Conservation (phyloP, 2,113 vertebrate species). For the Todiramphus chloris region DNA sequence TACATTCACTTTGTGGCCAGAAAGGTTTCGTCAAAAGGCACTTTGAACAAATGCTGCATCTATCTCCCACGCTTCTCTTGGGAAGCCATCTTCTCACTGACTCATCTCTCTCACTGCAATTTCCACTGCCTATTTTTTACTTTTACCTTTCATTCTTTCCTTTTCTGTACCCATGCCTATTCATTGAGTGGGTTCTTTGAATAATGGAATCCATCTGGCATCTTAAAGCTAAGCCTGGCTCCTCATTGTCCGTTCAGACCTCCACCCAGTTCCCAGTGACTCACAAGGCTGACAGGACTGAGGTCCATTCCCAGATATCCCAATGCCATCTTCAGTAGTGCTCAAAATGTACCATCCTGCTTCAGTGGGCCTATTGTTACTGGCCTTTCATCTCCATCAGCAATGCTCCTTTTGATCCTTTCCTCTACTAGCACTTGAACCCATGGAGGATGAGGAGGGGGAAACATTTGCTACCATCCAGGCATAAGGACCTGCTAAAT, state of each 20-base stretch:
- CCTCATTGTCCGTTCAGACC: not conserved
- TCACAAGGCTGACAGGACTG: not conserved
- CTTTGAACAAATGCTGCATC: fast-evolving
- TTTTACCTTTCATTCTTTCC: not conserved
- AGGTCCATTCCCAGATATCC: not conserved
- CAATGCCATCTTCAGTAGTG: not conserved
- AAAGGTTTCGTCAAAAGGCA: not conserved
- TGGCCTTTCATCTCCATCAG: not conserved
- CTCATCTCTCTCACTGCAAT: not conserved
- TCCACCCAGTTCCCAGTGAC: not conserved
- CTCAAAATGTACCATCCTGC: not conserved
- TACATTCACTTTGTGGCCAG: not conserved
- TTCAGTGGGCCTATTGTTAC: not conserved
- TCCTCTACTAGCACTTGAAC: not conserved
- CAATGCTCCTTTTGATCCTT: not conserved
- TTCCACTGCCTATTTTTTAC: not conserved
- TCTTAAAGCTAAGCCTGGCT: not conserved
- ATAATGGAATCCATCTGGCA: not conserved
- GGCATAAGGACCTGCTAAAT: not conserved
- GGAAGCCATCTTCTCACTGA: not conserved
- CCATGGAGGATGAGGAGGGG: not conserved
- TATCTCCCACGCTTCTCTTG: not conserved
- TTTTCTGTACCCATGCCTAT: not conserved
- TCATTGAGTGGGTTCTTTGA: not conserved
- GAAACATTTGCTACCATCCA: not conserved